phyloP scores from a whole-genome alignment of 30 jellyfish, hydroid and myxozoan species.

The Nemopilema nomurai region DNA sequence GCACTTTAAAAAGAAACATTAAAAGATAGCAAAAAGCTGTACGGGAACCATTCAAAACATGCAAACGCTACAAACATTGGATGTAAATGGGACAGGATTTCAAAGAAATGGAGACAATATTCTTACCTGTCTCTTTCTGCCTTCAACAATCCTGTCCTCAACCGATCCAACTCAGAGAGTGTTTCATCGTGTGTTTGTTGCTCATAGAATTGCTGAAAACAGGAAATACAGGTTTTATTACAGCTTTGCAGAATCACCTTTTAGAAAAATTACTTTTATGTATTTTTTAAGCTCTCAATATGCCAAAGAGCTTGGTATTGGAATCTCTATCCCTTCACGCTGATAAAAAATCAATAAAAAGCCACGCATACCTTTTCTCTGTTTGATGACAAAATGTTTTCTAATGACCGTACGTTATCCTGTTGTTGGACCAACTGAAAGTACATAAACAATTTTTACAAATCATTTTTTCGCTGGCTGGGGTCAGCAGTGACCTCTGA shows the following conservation, averaged over 20 bases:
- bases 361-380: constrained; percentile 77
- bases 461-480: neutral
- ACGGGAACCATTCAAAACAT: too few relatives aligned
- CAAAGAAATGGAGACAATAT: neutral
- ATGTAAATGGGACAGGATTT: neutral
- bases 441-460: neutral
- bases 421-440: constrained; percentile 79
- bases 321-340: too few relatives aligned
- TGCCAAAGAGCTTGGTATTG: too few relatives aligned
- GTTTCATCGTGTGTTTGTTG: constrained; percentile 85
- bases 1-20: too few relatives aligned
- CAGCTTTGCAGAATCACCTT: too few relatives aligned
- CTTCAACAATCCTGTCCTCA: constrained; percentile 55
- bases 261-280: too few relatives aligned
- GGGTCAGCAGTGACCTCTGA: neutral
- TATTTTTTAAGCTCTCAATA: too few relatives aligned
- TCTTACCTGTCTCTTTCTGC: constrained; percentile 85
- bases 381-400: constrained; percentile 78
- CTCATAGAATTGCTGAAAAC: constrained; percentile 79
- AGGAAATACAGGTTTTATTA: too few relatives aligned
- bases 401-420: constrained; percentile 74
- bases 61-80: too few relatives aligned
- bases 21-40: too few relatives aligned
- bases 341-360: too few relatives aligned
- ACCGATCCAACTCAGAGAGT: constrained; percentile 64